A percentile compares a stretch with the other conserved stretches of the same genome.
Evolutionary conservation across 1,140 invertebrate species (phyloP).

Genomic region (Dryas iulia): DNA sequence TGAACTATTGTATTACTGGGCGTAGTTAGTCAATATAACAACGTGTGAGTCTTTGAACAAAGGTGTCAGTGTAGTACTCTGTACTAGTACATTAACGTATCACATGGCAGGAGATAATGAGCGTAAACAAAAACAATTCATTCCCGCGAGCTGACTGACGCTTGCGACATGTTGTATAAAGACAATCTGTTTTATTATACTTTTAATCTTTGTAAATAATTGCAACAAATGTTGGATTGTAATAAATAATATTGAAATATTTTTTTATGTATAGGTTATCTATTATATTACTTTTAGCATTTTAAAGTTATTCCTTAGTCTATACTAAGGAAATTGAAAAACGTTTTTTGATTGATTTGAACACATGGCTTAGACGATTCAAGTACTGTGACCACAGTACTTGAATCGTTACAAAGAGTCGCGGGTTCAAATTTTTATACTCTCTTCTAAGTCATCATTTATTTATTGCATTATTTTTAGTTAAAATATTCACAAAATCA

Average conservation of each 20-base stretch:
- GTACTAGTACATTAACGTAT: conserved; percentile 18
- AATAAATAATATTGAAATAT: not conserved
- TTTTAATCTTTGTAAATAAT: conserved; percentile 14
- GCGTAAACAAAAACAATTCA: conserved; percentile 38
- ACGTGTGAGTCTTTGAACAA: not conserved
- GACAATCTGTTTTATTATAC: not conserved
- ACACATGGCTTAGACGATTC: no score
- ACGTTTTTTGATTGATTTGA: no score
- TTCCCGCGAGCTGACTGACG: conserved; percentile 13
- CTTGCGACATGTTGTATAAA: conserved; percentile 20
- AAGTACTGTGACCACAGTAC: no score
- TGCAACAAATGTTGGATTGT: not conserved
- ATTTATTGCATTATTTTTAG: no score
- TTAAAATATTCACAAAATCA: no score
- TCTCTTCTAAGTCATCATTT: no score
- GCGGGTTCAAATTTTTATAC: no score
- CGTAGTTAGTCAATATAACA: not conserved
- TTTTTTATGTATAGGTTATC: not conserved
- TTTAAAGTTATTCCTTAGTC: no score
- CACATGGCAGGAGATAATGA: conserved; percentile 49
- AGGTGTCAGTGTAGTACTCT: conserved; percentile 4
- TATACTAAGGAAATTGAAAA: no score
- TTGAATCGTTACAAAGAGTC: no score
- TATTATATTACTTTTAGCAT: no score
- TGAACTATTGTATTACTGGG: not conserved